Evolutionary conservation across 2,113 vertebrate genomes (phyloP).

Genomic region (Athene noctua): DNA sequence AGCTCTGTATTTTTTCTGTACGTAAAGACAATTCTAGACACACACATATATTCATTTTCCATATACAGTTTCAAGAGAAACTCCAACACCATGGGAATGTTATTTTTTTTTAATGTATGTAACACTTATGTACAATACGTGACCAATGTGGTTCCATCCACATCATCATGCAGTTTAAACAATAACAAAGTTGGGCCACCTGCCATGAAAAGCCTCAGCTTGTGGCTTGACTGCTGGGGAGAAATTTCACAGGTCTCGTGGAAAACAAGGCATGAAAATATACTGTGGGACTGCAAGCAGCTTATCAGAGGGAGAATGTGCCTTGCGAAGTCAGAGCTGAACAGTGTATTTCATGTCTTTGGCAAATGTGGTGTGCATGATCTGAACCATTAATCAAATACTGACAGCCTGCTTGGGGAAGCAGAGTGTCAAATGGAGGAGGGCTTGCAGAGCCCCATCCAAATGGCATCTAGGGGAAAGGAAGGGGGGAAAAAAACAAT

Average conservation of each 20-base stretch:
- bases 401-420: slow-evolving; percentile 27
- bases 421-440: slow-evolving; percentile 27
- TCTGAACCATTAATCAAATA: slow-evolving; percentile 34
- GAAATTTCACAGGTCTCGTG: slow-evolving; percentile 19
- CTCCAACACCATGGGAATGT: neutral
- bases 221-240: neutral
- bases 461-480: neutral
- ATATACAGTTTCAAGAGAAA: neutral
- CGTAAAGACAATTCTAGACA: neutral
- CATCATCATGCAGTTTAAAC: neutral
- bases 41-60: neutral
- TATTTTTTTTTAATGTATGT: neutral
- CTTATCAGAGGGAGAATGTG: slow-evolving; percentile 5
- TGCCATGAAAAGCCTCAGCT: slow-evolving; percentile 30
- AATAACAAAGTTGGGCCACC: slow-evolving; percentile 14
- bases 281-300: neutral
- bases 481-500: neutral
- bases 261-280: slow-evolving; percentile 24
- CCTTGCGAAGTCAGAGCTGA: slow-evolving; percentile 12
- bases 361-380: slow-evolving; percentile 48
- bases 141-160: slow-evolving; percentile 1
- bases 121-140: neutral
- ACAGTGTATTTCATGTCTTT: slow-evolving; percentile 16
- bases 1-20: neutral
- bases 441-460: slow-evolving; percentile 2